Evolutionary conservation across 2,888 invertebrate species (phyloP).

Genomic region (Harmothoe impar): DNA sequence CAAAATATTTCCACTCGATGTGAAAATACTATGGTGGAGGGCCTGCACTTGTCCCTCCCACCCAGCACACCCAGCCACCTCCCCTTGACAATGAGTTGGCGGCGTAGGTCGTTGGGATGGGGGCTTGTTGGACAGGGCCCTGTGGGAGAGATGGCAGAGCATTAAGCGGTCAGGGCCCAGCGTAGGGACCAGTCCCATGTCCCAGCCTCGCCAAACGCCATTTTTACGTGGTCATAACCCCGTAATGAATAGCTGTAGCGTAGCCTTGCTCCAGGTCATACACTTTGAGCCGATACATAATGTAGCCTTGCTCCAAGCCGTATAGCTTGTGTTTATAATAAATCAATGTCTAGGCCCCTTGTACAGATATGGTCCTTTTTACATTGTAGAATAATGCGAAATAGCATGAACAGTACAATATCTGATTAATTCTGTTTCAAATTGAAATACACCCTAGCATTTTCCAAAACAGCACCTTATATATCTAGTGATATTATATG

Average conservation of each 20-base stretch:
- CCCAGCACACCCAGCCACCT: not conserved
- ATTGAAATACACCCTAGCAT: too few relatives aligned
- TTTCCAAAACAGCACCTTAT: too few relatives aligned
- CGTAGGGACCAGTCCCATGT: not conserved
- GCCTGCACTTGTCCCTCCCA: not conserved
- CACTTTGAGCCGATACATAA: too few relatives aligned
- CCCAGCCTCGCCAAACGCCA: not conserved
- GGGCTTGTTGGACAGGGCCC: not conserved
- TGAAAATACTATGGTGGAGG: not conserved
- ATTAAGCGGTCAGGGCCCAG: not conserved
- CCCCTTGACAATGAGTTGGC: not conserved
- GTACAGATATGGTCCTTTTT: too few relatives aligned
- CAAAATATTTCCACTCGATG: not conserved
- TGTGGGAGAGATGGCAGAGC: not conserved
- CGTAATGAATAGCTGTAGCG: not conserved
- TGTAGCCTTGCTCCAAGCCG: too few relatives aligned
- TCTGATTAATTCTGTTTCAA: too few relatives aligned
- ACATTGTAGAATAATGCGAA: too few relatives aligned
- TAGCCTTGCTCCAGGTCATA: not conserved
- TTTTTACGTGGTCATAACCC: not conserved
- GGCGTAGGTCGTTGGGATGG: not conserved
- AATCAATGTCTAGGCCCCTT: too few relatives aligned
- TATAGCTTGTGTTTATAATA: too few relatives aligned
- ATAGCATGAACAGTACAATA: too few relatives aligned
- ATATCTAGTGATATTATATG: too few relatives aligned